Evolutionary conservation across 1,140 invertebrate species (phyloP), one percentile per base, ranked within the genome.

Genomic region (Monochamus saltuarius): DNA sequence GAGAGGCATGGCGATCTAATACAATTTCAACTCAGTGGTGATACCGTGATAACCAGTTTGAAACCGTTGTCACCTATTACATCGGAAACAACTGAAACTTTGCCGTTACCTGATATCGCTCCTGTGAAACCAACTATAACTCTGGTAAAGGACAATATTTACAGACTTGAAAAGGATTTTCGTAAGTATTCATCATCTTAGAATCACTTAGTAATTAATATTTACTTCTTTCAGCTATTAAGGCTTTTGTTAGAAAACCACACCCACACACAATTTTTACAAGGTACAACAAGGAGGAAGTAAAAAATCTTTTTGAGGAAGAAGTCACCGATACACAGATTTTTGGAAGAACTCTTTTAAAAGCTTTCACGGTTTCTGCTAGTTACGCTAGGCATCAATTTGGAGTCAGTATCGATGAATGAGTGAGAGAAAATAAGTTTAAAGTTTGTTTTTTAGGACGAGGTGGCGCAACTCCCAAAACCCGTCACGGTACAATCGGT

Each of bases 401-500:
- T 79, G 91, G 90, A 37, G 82, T 84, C 80, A 79, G 79, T 75
- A 34, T 42, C 13, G 11, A 46, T 46, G 17, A 8, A 42, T 42
- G 6, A 6, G 16, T n/a, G 6, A 7, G 39, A 42, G 16, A 42
- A 42, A 42, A 13, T 13, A 42, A 42, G 7, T 10, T n/a, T 13
- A 7, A 4, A 42, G 37, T 52, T 17, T 69, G 70, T 68, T 53
- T 80, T 80, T 62, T 75, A 87, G 85, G 77, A 84, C 29, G 71
- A 85, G 69, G 81, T 87, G 1, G 82, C 82, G 67, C 78, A 84
- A 61, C 78, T 90, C 43, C 86, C 89, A 11, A 83, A 88, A 70
- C 93, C 93, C n/a, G 78, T 95, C 45, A 85, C 85, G 29, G 73
- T 94, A 8, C 92, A 95, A 71, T 87, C 87, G 71, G 80, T 95